Evolutionary conservation across 2,888 invertebrate genomes (phyloP), one percentile per base, ranked within the genome.

Genomic region (Stictocephala bisonia): DNA sequence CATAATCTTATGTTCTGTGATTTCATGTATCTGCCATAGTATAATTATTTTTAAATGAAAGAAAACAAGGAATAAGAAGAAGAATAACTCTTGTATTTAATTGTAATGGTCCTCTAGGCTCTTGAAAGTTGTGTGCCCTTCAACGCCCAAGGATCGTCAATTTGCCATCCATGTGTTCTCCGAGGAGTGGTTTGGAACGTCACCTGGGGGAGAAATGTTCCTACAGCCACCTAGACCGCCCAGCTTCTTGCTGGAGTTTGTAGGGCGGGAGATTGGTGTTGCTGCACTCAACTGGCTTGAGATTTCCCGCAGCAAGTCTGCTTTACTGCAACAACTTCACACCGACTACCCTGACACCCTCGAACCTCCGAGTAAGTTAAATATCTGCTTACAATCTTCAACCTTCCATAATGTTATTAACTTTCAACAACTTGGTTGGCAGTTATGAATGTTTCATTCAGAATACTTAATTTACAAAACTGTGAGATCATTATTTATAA

Each of bases 161-260:
- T 88, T 89, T 75, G 89, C 90, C 1, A 88, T 94, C 75, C 93
- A 93, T 79, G 88, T 93, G 75, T 93, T 93, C 85, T 91, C 92
- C 35, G 93, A 90, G 81, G 93, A 93, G 82, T 94, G 94, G 94
- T 86, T 87, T 80, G 86, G 87, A 0, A 76, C 74, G 71, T 80
- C 22, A 64, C 68, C 71, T 56, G 71, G 29, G 27, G 68, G 13
- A 31, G 73, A 67, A 53, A 75, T 75, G 77, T 82, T 81, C 81
- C 82, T 82, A 0, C 80, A 82, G 1, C 83, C 83, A 3, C 80
- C 82, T 56, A 85, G 88, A 71, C 88, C 90, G 3, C 80, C 81
- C 9, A 90, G 90, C 24, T 87, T 95, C 51, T 89, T 93, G 67
- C 89, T 95, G 0, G 95, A 95, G 81, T 93, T 94, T 79, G 86